Evolutionary conservation across 2,888 invertebrate genomes (phyloP).

Genomic region (Lottia gigantea): DNA sequence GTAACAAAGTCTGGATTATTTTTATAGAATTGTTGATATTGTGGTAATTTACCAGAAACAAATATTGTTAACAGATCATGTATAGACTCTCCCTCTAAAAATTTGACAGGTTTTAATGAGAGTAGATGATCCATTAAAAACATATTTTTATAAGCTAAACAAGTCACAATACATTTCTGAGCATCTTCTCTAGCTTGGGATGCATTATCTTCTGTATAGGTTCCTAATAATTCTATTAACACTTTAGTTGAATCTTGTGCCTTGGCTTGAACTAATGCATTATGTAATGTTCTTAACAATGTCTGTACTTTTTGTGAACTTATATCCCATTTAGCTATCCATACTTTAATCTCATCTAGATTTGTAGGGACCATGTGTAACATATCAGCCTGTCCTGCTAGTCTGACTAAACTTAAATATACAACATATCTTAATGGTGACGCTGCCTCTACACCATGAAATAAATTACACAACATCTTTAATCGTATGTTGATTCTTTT

Average conservation of each 20-base stretch:
- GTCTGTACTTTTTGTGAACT: constrained; percentile 77
- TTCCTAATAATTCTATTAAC: constrained; percentile 95
- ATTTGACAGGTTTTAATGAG: constrained; percentile 91
- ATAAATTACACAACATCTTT: constrained; percentile 90
- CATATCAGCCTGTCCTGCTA: constrained; percentile 88
- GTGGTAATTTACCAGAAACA: constrained; percentile 91
- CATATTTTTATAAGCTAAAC: constrained; percentile 93
- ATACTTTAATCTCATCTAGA: constrained; percentile 76
- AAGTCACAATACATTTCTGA: constrained; percentile 87
- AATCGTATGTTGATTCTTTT: constrained; percentile 75
- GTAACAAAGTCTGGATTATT: constrained; percentile 91
- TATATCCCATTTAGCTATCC: constrained; percentile 65
- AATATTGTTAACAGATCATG: constrained; percentile 94
- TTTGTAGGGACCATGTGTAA: constrained; percentile 86
- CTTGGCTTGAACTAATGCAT: constrained; percentile 86
- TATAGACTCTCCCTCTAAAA: constrained; percentile 93
- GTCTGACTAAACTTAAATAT: constrained; percentile 89
- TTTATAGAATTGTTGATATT: constrained; percentile 91
- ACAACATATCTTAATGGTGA: constrained; percentile 90
- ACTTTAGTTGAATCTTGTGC: constrained; percentile 85
- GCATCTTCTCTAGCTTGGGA: constrained; percentile 97
- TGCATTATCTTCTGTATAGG: constrained; percentile 97
- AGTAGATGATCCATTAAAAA: constrained; percentile 95
- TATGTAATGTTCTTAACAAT: constrained; percentile 86
- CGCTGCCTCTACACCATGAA: constrained; percentile 87